Conservation (phyloP, 1,140 invertebrate genomes). For the Chironomus tepperi region DNA sequence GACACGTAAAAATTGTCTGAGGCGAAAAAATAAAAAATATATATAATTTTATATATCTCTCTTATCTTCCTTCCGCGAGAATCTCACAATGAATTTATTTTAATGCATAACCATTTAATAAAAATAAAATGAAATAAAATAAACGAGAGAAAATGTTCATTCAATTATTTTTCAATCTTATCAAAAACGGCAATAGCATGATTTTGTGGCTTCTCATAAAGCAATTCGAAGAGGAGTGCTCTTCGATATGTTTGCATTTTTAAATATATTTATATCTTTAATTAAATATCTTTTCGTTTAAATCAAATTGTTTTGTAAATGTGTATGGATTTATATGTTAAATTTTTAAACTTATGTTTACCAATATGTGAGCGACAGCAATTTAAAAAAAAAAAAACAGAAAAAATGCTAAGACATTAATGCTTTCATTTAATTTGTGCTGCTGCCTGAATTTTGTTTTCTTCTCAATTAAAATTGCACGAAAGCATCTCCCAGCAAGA, state of each 20-base stretch:
- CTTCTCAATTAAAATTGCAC: conserved; percentile 18
- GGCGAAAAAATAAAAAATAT: not conserved
- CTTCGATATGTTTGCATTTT: conserved; percentile 1
- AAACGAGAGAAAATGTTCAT: not conserved
- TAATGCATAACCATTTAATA: no score
- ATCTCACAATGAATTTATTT: no score
- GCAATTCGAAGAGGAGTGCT: not conserved
- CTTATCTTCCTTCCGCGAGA: not conserved
- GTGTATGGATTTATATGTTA: not conserved
- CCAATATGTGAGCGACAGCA: not conserved
- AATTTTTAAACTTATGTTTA: no score
- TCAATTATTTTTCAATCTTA: conserved; percentile 2
- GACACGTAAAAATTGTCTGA: not conserved
- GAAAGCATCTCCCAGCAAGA: not conserved
- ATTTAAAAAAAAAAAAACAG: not conserved
- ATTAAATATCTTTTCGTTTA: conserved; percentile 20
- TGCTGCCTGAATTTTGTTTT: conserved; percentile 21
- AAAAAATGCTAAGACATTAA: conserved; percentile 19
- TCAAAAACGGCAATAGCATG: not conserved
- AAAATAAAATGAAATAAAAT: not conserved
- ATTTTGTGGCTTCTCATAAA: not conserved
- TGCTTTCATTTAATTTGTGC: conserved; percentile 22
- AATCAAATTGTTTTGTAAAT: conserved; percentile 16
- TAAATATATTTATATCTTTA: conserved; percentile 16
- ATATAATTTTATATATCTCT: no score